Conservation (phyloP, 1,140 invertebrate genomes). For the Tenebrio molitor region DNA sequence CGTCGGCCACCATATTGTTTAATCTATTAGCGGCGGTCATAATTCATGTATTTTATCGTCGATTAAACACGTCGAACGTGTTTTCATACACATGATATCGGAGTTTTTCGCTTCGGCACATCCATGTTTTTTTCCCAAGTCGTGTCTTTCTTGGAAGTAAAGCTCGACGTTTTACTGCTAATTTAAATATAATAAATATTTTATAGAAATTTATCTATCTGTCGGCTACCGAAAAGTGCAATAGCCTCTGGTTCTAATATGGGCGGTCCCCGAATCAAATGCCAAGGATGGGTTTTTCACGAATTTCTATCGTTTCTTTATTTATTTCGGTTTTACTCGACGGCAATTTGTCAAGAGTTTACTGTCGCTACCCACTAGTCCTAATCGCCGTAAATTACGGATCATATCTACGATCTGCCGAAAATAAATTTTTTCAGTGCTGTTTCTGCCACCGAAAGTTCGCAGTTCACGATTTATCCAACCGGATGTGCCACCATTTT, state of each 20-base stretch:
- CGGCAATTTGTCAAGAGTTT: constrained; percentile 1
- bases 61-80: constrained; percentile 32
- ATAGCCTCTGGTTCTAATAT: constrained; percentile 9
- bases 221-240: constrained; percentile 37
- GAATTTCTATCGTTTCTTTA: neutral
- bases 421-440: neutral
- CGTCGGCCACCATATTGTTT: constrained; percentile 32
- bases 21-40: constrained; percentile 17
- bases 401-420: neutral
- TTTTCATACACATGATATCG: neutral
- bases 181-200: constrained; percentile 19
- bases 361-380: no score
- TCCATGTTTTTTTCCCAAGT: neutral
- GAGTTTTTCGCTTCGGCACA: neutral
- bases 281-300: constrained; percentile 21
- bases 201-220: constrained; percentile 16
- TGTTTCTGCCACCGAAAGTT: no score
- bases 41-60: constrained; percentile 21
- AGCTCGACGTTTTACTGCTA: neutral
- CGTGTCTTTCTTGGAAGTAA: constrained; percentile 12
- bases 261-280: constrained; percentile 29
- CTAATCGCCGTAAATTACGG: neutral
- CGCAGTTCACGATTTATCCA: no score
- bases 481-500: no score
- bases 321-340: neutral